Base-by-base conservation (phyloP, 2,888 invertebrate species). In the Drosophila fulvimacula region DNA sequence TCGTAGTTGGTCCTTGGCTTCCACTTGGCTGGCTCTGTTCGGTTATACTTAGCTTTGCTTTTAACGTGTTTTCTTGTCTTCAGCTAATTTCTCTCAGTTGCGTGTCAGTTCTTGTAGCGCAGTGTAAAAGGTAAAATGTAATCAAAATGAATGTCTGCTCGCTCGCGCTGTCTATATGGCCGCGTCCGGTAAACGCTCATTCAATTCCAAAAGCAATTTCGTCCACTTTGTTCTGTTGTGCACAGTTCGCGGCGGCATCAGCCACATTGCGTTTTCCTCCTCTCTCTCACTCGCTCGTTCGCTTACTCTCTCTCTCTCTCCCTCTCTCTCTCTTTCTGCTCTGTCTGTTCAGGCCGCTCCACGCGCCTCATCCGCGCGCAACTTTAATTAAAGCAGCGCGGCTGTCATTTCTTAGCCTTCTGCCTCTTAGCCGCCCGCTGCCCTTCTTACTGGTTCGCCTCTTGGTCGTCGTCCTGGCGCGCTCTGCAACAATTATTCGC, bases 221-320 rank as follows among this genome's bases (percentile, higher is more conserved):
- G 89, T 85, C 89, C 86, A 85, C 86, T 85, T 89, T 88, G 81
- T 88, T 88, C 88, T 75, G 78, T 82, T 88, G 69, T 85, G 75
- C 88, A 82, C 82, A 69, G 84, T 84, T 69, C 77, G 80, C 83
- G 86, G 80, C 83, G 83, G 89, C 83, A 76, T 85, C 81, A 80
- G 89, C 84, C 88, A 82, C 88, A 89, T 88, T 88, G 73, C 84
- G 88, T 85, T 85, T 89, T 69, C 64, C 73, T 72, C 62, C 79
- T 58, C 53, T 61, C 73, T 21, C 42, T 39, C 38, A 30, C 32
- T 41, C 19, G 7, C 24, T 6, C 21, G 9, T 42, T 42, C 13
- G 32, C n/a, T n/a, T n/a, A n/a, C 34, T 13, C 34, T 0, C n/a
- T n/a, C 32, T 27, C 38, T n/a, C 19, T 2, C 41, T 41, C 19